These are phyloP conservation scores for Aphelenchoides besseyi DNA, from an alignment of 1,140 invertebrate species.

Conservation along the genomic window DNA sequence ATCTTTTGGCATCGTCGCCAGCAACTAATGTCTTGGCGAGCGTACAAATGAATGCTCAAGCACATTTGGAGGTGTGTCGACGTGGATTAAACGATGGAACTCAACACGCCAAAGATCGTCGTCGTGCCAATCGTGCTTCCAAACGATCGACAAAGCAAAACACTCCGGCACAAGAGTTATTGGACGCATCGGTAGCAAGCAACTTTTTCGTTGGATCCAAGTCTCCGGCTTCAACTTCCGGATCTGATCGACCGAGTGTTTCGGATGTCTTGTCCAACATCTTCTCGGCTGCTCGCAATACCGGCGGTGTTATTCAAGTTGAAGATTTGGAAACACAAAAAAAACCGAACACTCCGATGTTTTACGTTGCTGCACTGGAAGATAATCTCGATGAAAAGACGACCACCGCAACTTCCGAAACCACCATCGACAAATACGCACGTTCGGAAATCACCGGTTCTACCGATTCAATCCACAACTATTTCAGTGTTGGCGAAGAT, in stretches of 20 bases:
- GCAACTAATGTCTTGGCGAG: not conserved
- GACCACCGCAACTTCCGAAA: constrained; percentile 11
- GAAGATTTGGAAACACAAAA: not conserved
- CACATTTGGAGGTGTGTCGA: constrained; percentile 8
- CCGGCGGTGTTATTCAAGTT: not conserved
- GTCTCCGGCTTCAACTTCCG: not conserved
- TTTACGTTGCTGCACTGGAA: not conserved
- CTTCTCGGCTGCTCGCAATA: constrained; percentile 5
- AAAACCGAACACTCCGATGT: not conserved
- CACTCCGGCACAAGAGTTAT: too few species aligned
- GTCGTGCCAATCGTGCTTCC: not conserved
- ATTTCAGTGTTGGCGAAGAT: not conserved
- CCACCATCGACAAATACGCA: constrained; percentile 8
- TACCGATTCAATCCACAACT: not conserved
- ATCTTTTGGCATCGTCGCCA: constrained; percentile 5
- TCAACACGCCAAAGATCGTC: not conserved
- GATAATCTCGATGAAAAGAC: not conserved
- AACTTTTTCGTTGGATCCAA: not conserved
- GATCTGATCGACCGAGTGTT: not conserved
- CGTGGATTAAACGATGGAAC: not conserved
- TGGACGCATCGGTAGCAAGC: not conserved
- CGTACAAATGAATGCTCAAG: constrained; percentile 11
- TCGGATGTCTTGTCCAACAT: constrained; percentile 6
- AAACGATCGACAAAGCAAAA: not conserved
- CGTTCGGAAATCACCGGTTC: not conserved